These are phyloP conservation scores for Hippopotamus amphibius DNA, from an alignment of 2,113 vertebrate species.

Conservation along the genomic window DNA sequence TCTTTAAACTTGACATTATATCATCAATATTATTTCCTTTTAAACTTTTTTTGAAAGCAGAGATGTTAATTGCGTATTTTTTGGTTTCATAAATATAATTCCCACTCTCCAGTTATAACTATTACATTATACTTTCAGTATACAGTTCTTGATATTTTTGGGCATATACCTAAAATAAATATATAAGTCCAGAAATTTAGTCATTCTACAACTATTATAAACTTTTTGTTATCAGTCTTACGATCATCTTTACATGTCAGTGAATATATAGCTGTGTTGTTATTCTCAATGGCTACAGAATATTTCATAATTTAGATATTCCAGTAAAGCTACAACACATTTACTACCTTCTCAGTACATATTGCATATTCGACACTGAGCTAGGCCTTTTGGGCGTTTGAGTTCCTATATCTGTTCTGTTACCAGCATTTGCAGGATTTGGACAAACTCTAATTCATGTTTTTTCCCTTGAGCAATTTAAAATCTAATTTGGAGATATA, in stretches of 20 bases:
- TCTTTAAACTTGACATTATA: constrained; percentile 14
- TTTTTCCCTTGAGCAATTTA: constrained; percentile 38
- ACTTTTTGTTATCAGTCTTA: not conserved
- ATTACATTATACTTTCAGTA: constrained; percentile 26
- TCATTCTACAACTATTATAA: not conserved
- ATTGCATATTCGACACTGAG: not conserved
- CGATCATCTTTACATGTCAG: not conserved
- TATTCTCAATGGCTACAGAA: not conserved
- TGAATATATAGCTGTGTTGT: not conserved
- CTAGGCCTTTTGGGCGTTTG: not conserved
- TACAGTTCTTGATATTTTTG: constrained; percentile 51
- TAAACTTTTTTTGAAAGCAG: not conserved
- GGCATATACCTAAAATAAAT: not conserved
- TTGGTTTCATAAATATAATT: constrained; percentile 32
- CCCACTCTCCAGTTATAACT: not conserved
- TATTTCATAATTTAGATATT: constrained; percentile 15
- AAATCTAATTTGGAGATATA: not conserved
- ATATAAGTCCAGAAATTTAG: not conserved
- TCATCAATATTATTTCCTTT: not conserved
- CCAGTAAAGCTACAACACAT: not conserved
- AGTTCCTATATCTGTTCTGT: not conserved
- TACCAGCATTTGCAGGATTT: constrained; percentile 1
- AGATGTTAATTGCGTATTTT: not conserved
- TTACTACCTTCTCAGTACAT: not conserved
- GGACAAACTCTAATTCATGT: not conserved